Evolutionary conservation across 2,113 vertebrate species (phyloP), one percentile per base, ranked within the genome.

Genomic region (Vidua chalybeata): DNA sequence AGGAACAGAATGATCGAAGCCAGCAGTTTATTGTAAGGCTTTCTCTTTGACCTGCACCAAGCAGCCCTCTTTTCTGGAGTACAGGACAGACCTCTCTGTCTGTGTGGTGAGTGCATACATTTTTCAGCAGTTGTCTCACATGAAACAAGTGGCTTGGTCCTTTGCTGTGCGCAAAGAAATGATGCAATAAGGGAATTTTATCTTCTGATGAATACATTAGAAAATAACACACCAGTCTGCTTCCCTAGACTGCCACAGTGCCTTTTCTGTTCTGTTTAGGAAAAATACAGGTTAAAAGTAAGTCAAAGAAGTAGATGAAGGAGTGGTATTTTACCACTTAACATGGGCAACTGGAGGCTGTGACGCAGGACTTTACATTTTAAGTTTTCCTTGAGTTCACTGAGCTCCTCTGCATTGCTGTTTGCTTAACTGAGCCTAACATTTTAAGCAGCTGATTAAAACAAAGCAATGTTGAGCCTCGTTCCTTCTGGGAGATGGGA

Each of bases 321-420:
- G 26, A 66, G n/a, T 1, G 2, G 5, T 6, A 1, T 69, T 88
- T 45, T 62, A 43, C 31, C 0, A 3, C 10, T 41, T 28, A 37
- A 16, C 3, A 2, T 14, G 56, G 45, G 15, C 33, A 83, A 6
- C 20, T 8, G 4, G 10, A 63, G 11, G 10, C 37, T 91, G n/a
- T 2, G 3, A 51, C 49, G 45, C 22, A 73, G 41, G 24, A 61
- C 59, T 73, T 93, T 24, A 31, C 10, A 28, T 88, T 26, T 71
- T 28, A 45, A 66, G 23, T 5, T 64, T 75, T 89, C 61, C 30
- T 35, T 68, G 51, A 61, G 51, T 58, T 48, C 63, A 51, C 13
- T 5, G 7, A 64, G 23, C 19, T 24, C 27, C 9, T 72, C 62
- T 90, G 43, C 51, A 19, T n/a, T 85, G 67, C 71, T 82, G 4